Percentiles rank a stretch among this genome's conserved stretches.
Evolutionary conservation across 64 coral and sea anemone genomes (phyloP).

Genomic region (Actinia equina): DNA sequence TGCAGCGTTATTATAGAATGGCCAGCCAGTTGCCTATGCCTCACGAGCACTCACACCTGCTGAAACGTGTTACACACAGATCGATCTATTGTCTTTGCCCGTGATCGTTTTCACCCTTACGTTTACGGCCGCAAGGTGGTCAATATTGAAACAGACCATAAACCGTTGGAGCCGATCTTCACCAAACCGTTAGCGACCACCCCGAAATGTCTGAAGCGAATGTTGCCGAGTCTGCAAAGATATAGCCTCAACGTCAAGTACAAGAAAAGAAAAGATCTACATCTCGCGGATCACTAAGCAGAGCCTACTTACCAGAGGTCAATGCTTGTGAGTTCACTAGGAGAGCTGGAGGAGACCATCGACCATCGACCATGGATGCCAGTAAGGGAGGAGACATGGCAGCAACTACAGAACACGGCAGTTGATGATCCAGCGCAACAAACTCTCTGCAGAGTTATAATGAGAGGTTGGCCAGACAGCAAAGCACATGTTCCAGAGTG

Average conservation of each 20-base stretch:
- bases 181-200: slow-evolving; percentile 5
- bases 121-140: slow-evolving; percentile 12
- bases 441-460: not conserved
- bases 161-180: slow-evolving; percentile 24
- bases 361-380: not conserved
- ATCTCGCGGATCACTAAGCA: not conserved
- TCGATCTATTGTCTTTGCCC: not conserved
- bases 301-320: slow-evolving; percentile 5
- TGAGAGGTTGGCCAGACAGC: not conserved
- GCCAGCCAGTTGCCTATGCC: no score
- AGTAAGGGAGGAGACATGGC: slow-evolving; percentile 11
- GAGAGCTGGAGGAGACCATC: not conserved
- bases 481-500: slow-evolving; percentile 5
- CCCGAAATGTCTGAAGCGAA: slow-evolving; percentile 3
- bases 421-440: no score
- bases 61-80: slow-evolving; percentile 24
- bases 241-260: slow-evolving; percentile 18
- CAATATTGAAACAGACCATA: not conserved
- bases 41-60: not conserved
- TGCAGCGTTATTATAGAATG: no score
- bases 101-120: slow-evolving; percentile 7
- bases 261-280: slow-evolving; percentile 36
- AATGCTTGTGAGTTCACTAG: not conserved
- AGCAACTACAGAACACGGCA: not conserved
- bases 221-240: slow-evolving; percentile 1